Base-by-base conservation (phyloP, 2,888 invertebrate species). In the Pandemis corylana region DNA sequence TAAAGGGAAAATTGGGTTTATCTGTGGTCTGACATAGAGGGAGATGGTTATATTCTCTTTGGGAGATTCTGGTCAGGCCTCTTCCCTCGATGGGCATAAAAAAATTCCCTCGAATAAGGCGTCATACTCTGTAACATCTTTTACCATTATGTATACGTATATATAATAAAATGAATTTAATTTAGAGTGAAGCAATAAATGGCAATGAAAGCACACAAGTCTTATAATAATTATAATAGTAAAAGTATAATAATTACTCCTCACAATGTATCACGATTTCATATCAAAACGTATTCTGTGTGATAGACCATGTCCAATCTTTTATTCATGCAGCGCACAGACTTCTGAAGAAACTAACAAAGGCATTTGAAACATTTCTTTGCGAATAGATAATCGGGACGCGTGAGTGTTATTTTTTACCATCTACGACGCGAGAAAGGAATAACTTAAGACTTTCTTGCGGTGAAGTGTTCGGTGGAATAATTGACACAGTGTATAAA, bases 321-420 rank as follows among this genome's bases (percentile, higher is more conserved):
- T 80, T 82, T 81, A 83, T 82, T 82, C 82, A 82, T 81, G 15
- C 77, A 70, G 77, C 79, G 78, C 70, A 42, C 70, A 66, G 28
- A 74, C 41, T 70, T 66, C 10, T 36, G 5, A 68, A 68, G 41
- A 56, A 59, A 59, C 59, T 20, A 20, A 28, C 61, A 41, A 13
- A 59, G 64, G 59, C 20, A 65, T 74, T 66, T 53, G 41, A 36
- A 46, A 44, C 42, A n/a, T 9, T 75, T n/a, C 65, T 70, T 74
- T 69, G 59, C 51, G 62, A 62, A 20, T 51, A 64, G 13, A 62
- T 41, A 9, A n/a, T 59, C 62, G 62, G 9, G n/a, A 15, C 28
- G 67, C 64, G 15, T 42, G 64, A 65, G 64, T 7, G 12, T 62
- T 63, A 63, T 72, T 51, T 67, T 12, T 59, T 12, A 59, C 10